A percentile compares a stretch with the other conserved stretches of the same genome.
These are phyloP conservation scores for Lithophane ornitopus DNA, from an alignment of 2,888 invertebrate genomes.

Conservation along the genomic window DNA sequence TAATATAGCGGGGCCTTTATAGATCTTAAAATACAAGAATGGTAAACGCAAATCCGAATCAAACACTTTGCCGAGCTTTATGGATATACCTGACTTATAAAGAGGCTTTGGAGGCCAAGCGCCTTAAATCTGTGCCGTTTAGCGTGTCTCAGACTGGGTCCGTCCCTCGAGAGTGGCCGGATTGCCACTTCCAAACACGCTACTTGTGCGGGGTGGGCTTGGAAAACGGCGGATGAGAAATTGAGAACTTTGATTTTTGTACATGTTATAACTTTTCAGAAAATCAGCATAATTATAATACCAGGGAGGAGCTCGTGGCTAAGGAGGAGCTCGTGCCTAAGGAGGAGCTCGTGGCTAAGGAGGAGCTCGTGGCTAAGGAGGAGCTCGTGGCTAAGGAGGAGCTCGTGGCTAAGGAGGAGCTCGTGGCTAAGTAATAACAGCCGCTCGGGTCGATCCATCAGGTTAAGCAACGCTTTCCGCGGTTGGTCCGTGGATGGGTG, in stretches of 20 bases:
- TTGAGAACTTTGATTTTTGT: not conserved
- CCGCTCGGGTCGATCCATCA: too few species aligned
- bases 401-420: too few species aligned
- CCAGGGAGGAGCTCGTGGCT: too few species aligned
- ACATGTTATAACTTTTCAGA: not conserved
- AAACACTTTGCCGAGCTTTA: constrained; percentile 27
- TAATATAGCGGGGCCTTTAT: not conserved
- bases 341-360: too few species aligned
- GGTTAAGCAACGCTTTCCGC: too few species aligned
- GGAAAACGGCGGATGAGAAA: constrained; percentile 14
- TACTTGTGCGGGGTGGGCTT: constrained; percentile 34
- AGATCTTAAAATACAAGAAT: not conserved
- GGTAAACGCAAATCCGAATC: constrained; percentile 21
- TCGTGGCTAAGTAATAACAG: too few species aligned
- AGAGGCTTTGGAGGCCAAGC: constrained; percentile 33
- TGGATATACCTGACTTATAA: constrained; percentile 37
- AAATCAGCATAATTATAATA: not conserved
- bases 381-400: too few species aligned
- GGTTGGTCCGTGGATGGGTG: too few species aligned
- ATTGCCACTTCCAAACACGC: constrained; percentile 62
- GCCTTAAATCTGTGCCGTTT: constrained; percentile 59
- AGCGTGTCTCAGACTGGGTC: constrained; percentile 51
- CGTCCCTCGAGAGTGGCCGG: constrained; percentile 54
- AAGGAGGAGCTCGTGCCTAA: too few species aligned
- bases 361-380: too few species aligned